Evolutionary conservation across 2,888 invertebrate species (phyloP).

Genomic region (Adelphocoris suturalis): DNA sequence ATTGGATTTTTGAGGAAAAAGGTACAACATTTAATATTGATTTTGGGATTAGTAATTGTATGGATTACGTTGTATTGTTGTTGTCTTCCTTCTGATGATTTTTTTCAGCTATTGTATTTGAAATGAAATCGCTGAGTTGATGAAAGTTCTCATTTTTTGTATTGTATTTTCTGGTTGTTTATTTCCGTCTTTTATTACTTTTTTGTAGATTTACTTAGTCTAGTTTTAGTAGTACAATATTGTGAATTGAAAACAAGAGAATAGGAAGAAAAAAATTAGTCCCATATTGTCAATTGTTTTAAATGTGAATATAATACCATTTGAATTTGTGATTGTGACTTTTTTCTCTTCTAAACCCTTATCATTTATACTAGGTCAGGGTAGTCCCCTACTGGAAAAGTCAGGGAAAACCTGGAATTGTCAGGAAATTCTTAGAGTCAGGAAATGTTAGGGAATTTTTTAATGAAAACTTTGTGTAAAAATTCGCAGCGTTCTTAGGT

Average conservation of each 20-base stretch:
- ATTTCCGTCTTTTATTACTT: constrained; percentile 73
- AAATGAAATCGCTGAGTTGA: constrained; percentile 47
- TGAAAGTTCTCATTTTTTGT: constrained; percentile 51
- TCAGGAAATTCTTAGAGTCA: too few species aligned
- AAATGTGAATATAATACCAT: constrained; percentile 76
- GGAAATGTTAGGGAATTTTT: too few species aligned
- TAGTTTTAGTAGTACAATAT: constrained; percentile 75
- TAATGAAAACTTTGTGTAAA: too few species aligned
- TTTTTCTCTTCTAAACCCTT: neutral
- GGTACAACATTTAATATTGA: constrained; percentile 62
- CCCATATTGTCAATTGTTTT: constrained; percentile 76
- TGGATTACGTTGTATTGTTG: constrained; percentile 67
- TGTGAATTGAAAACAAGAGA: constrained; percentile 64
- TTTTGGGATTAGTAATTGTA: constrained; percentile 63
- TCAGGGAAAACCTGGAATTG: too few species aligned
- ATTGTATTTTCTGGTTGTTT: constrained; percentile 71
- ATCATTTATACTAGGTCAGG: too few species aligned
- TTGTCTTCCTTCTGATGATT: constrained; percentile 67
- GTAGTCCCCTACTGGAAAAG: too few species aligned
- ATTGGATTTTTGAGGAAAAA: constrained; percentile 52
- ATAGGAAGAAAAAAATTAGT: constrained; percentile 74
- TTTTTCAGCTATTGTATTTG: constrained; percentile 52
- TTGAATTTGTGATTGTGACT: constrained; percentile 74
- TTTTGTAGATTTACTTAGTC: constrained; percentile 73
- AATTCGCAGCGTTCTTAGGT: too few species aligned